Conservation (phyloP, 1,140 invertebrate species). For the Drosophila nannoptera region DNA sequence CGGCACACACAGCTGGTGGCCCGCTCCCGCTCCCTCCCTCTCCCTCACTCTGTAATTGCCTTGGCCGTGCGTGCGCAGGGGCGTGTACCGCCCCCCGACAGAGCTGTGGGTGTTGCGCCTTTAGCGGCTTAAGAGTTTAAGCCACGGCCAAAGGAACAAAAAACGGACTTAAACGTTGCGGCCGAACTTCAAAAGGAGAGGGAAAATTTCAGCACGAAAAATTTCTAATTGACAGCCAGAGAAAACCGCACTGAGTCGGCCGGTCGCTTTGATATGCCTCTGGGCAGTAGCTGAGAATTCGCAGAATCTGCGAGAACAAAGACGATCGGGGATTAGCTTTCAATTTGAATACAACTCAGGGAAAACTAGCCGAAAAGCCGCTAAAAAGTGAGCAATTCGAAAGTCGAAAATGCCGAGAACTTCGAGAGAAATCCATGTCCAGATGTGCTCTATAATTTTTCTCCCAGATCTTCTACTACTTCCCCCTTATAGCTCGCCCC, state of each 20-base stretch:
- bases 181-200: slow-evolving; percentile 10
- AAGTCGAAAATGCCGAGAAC: too few species aligned
- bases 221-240: slow-evolving; percentile 67
- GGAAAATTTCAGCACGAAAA: slow-evolving; percentile 6
- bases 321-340: slow-evolving; percentile 24
- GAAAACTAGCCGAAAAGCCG: too few species aligned
- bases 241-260: slow-evolving; percentile 18
- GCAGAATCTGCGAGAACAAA: slow-evolving; percentile 15
- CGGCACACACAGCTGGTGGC: slow-evolving; percentile 47
- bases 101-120: slow-evolving; percentile 67
- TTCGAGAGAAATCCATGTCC: too few species aligned
- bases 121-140: slow-evolving; percentile 62
- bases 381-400: too few species aligned
- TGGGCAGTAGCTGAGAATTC: slow-evolving; percentile 28
- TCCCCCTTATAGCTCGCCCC: too few species aligned
- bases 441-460: too few species aligned
- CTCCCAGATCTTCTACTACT: too few species aligned
- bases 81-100: slow-evolving; percentile 40
- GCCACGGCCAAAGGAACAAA: slow-evolving; percentile 31
- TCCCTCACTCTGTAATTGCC: slow-evolving; percentile 50
- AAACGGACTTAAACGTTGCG: slow-evolving; percentile 36
- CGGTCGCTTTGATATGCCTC: slow-evolving; percentile 23
- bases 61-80: slow-evolving; percentile 13
- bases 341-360: neutral
- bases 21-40: neutral